Percentiles rank a stretch among this genome's conserved stretches.
Evolutionary conservation across 2,113 vertebrate genomes (phyloP).

Genomic region (Myotis yumanensis): DNA sequence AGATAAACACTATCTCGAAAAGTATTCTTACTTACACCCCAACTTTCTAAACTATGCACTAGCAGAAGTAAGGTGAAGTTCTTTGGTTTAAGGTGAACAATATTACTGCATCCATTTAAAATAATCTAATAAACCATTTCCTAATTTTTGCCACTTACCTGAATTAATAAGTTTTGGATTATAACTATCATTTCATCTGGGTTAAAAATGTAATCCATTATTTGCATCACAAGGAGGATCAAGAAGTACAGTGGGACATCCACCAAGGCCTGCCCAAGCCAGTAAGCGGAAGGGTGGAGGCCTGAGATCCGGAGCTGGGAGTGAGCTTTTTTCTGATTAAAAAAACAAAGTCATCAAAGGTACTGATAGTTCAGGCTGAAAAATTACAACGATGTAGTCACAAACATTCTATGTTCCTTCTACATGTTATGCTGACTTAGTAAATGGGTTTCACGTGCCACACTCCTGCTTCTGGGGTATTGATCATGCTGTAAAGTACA

Average conservation of each 20-base stretch:
- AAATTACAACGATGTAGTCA: background rate
- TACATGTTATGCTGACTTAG: background rate
- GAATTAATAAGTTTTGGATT: slow-evolving; percentile 42
- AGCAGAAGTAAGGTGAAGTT: background rate
- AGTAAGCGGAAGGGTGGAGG: slow-evolving; percentile 92
- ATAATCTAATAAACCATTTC: background rate
- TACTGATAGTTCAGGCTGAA: background rate
- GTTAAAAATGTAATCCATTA: slow-evolving; percentile 27
- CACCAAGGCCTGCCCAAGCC: slow-evolving; percentile 92
- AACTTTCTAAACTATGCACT: background rate
- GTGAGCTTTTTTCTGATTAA: slow-evolving; percentile 86
- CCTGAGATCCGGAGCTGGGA: slow-evolving; percentile 89
- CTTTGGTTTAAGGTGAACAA: background rate
- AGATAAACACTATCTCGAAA: background rate
- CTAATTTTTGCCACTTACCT: slow-evolving; percentile 62
- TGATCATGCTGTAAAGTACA: no score
- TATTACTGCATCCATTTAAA: background rate
- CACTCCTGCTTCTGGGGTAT: background rate
- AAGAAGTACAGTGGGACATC: slow-evolving; percentile 89
- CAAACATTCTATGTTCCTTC: background rate
- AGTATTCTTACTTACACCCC: background rate
- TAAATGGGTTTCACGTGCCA: background rate
- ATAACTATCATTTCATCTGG: background rate
- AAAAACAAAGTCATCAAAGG: background rate
- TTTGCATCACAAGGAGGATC: slow-evolving; percentile 87